A percentile compares a stretch with the other conserved stretches of the same genome.
These are phyloP conservation scores for Saimiri boliviensis DNA, from an alignment of 2,113 vertebrate genomes.

Conservation along the genomic window DNA sequence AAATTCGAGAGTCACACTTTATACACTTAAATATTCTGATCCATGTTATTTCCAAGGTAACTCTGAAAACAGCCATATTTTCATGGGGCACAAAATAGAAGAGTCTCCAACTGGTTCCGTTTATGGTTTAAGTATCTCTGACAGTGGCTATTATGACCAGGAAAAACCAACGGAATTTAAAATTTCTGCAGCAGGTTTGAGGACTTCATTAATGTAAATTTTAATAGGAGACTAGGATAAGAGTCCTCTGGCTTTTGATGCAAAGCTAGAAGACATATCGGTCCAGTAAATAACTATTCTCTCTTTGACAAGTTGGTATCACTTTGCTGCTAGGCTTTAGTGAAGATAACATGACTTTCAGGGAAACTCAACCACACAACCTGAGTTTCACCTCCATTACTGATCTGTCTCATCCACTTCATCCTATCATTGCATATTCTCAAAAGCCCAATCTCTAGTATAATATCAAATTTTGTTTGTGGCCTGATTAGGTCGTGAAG, in stretches of 20 bases:
- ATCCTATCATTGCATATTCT: not conserved
- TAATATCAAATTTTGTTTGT: not conserved
- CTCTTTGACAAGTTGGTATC: not conserved
- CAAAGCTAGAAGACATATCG: not conserved
- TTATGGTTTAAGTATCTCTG: not conserved
- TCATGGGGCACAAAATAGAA: not conserved
- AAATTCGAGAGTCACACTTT: not conserved
- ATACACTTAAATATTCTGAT: not conserved
- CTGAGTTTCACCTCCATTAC: not conserved
- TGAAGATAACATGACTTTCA: not conserved
- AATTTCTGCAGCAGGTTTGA: not conserved
- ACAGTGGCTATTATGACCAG: not conserved
- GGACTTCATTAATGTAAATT: not conserved
- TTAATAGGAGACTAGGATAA: not conserved
- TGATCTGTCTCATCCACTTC: not conserved
- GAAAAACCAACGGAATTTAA: not conserved
- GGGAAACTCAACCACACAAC: not conserved
- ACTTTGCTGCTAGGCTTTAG: not conserved
- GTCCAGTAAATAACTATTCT: not conserved
- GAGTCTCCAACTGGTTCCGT: not conserved
- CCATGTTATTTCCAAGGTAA: not conserved
- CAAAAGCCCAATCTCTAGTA: not conserved
- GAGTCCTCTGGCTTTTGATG: not conserved
- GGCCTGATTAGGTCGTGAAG: not conserved
- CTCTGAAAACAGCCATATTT: not conserved